A percentile compares a stretch with the other conserved stretches of the same genome.
Evolutionary conservation across 2,888 invertebrate genomes (phyloP).

Genomic region (Troides oblongomaculatus): DNA sequence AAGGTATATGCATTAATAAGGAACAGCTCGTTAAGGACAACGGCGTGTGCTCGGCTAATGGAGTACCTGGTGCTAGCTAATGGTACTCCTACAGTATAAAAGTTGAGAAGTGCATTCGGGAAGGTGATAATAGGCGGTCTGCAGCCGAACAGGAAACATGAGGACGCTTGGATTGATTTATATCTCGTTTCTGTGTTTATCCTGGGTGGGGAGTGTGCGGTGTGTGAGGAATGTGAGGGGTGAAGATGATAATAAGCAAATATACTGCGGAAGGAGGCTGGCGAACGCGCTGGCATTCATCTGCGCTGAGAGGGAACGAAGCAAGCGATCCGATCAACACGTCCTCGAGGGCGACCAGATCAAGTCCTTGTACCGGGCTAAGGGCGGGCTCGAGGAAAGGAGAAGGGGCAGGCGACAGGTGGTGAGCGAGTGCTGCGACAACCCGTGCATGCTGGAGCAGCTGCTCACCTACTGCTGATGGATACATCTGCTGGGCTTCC

Average conservation of each 20-base stretch:
- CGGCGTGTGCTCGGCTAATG: neutral
- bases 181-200: neutral
- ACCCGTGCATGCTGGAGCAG: neutral
- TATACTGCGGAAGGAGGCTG: neutral
- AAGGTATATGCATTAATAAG: neutral
- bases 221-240: neutral
- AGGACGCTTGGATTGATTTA: neutral
- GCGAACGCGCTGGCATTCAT: neutral
- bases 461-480: slow-evolving; percentile 51
- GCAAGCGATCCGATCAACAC: neutral
- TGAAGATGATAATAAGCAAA: neutral
- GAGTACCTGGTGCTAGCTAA: no score
- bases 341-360: no score
- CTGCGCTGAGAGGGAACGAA: neutral
- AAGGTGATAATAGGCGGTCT: neutral
- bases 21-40: neutral
- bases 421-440: slow-evolving; percentile 2
- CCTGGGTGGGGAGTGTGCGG: neutral
- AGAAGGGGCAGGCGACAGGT: slow-evolving; percentile 33
- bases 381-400: neutral
- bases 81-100: neutral
- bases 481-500: no score
- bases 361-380: no score
- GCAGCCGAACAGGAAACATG: neutral
- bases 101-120: neutral